A percentile compares a stretch with the other conserved stretches of the same genome.
Evolutionary conservation across 2,113 vertebrate species (phyloP).

Genomic region (Actenoides lindsayi): DNA sequence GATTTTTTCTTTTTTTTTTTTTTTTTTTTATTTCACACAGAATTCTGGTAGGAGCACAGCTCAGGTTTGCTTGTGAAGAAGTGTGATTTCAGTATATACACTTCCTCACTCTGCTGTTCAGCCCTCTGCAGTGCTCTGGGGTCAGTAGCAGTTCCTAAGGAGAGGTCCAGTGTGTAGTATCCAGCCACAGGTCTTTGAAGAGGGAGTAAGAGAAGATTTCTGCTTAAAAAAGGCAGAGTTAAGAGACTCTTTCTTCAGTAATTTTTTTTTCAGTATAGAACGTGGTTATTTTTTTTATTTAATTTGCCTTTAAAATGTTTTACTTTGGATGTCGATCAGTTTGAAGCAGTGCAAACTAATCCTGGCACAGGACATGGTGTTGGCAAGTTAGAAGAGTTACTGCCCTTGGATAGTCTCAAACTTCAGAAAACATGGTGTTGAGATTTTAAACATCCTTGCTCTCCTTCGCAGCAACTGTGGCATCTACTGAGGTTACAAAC

Average conservation of each 20-base stretch:
- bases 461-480: background rate
- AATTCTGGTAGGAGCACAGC: background rate
- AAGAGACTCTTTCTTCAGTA: background rate
- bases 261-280: background rate
- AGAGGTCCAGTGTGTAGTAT: too few relatives aligned
- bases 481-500: background rate
- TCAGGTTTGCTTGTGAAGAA: background rate
- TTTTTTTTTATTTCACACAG: background rate
- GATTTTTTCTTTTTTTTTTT: too few relatives aligned
- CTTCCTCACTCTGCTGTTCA: background rate
- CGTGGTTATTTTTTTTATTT: background rate
- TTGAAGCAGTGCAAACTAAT: background rate
- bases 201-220: background rate
- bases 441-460: background rate
- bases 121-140: background rate
- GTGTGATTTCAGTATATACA: background rate
- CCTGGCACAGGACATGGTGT: background rate
- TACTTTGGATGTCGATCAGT: background rate
- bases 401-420: background rate
- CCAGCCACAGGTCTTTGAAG: background rate
- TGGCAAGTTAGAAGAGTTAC: constrained; percentile 8
- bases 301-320: background rate
- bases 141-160: background rate
- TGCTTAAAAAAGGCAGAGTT: background rate
- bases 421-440: background rate